Evolutionary conservation across 2,888 invertebrate species (phyloP).

Genomic region (Machimus rusticus): DNA sequence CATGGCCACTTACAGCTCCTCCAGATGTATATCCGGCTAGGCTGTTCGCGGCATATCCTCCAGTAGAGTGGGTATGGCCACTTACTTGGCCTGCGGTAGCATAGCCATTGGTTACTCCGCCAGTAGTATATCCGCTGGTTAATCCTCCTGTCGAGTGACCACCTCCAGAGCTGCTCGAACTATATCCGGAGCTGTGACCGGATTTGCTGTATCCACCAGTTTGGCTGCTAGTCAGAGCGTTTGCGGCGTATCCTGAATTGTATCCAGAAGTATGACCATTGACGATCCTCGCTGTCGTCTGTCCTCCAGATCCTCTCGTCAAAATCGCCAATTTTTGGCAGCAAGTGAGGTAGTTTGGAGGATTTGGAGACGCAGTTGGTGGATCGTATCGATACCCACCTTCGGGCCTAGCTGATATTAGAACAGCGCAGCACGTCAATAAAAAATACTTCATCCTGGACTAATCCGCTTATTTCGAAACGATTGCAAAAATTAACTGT

Average conservation of each 20-base stretch:
- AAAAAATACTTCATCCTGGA: slow-evolving; percentile 42
- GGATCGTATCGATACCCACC: slow-evolving; percentile 69
- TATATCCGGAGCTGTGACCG: slow-evolving; percentile 35
- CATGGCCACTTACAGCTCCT: neutral
- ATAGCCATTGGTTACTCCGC: neutral
- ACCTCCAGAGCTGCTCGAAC: neutral
- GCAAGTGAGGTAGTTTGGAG: slow-evolving; percentile 43
- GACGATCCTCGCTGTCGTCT: slow-evolving; percentile 56
- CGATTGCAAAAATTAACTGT: slow-evolving; percentile 22
- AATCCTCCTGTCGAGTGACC: neutral
- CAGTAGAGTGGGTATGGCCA: neutral
- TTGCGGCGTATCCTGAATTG: slow-evolving; percentile 56
- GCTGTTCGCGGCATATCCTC: neutral
- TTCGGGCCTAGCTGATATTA: slow-evolving; percentile 69
- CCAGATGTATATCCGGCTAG: neutral
- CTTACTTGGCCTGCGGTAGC: neutral
- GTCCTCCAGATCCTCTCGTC: neutral
- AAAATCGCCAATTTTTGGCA: slow-evolving; percentile 50
- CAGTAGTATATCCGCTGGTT: neutral
- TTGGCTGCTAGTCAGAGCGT: slow-evolving; percentile 57
- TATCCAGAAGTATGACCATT: slow-evolving; percentile 49
- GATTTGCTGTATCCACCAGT: slow-evolving; percentile 47
- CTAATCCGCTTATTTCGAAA: neutral
- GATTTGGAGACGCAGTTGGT: slow-evolving; percentile 48
- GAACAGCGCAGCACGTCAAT: slow-evolving; percentile 59